A percentile compares a stretch with the other conserved stretches of the same genome.
Evolutionary conservation across 2,113 vertebrate genomes (phyloP).

Genomic region (Lanius collurio): DNA sequence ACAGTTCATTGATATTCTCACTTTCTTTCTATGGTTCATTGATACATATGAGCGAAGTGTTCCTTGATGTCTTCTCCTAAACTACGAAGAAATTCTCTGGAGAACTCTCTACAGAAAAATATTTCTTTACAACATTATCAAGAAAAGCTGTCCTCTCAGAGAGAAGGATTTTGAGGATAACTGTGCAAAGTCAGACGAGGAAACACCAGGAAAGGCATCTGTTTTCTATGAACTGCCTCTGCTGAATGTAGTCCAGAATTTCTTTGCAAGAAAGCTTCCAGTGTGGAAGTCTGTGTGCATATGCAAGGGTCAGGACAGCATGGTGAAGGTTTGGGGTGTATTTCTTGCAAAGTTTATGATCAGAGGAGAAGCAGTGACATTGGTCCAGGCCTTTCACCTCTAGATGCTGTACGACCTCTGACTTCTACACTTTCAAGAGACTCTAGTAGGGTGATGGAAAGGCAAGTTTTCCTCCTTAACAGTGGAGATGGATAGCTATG

Average conservation of each 20-base stretch:
- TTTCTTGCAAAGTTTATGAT: background rate
- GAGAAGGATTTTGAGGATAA: background rate
- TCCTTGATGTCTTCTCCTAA: background rate
- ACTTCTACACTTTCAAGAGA: background rate
- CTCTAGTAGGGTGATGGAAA: background rate
- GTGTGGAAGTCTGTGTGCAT: background rate
- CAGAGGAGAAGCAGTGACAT: background rate
- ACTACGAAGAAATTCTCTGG: background rate
- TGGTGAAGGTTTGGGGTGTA: background rate
- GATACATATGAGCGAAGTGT: background rate
- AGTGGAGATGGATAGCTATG: background rate
- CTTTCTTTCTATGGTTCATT: background rate
- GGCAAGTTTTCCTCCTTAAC: background rate
- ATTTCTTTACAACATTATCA: background rate
- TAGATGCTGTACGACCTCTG: background rate
- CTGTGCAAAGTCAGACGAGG: background rate
- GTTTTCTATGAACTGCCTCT: background rate
- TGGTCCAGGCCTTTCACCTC: background rate
- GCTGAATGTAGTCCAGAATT: background rate
- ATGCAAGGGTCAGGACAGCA: background rate
- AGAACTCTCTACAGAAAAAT: background rate
- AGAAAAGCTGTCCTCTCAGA: background rate
- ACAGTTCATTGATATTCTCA: background rate
- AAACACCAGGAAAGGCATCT: background rate
- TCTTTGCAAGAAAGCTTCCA: background rate